Conservation (phyloP, 2,888 invertebrate species). For the Chromoteleia sp. region DNA sequence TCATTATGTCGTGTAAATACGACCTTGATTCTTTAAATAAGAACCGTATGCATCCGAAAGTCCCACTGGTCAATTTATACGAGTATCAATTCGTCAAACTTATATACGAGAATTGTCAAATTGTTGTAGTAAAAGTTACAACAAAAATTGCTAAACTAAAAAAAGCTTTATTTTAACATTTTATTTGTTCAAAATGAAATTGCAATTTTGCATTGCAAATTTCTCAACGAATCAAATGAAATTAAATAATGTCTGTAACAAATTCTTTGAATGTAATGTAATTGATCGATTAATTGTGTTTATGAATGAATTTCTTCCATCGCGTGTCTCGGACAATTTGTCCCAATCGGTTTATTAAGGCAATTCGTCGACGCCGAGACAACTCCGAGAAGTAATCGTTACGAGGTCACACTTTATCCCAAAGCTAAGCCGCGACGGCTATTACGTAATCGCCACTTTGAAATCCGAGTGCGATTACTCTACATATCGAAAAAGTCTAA, state of each 20-base stretch:
- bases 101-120: too few relatives aligned
- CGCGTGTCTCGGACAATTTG: constrained; percentile 20
- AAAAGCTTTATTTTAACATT: too few relatives aligned
- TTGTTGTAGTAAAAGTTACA: too few relatives aligned
- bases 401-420: constrained; percentile 59
- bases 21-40: not conserved
- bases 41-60: not conserved
- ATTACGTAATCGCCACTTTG: constrained; percentile 37
- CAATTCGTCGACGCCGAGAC: constrained; percentile 38
- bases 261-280: not conserved
- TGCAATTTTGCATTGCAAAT: too few relatives aligned
- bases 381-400: constrained; percentile 44
- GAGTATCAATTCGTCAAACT: not conserved
- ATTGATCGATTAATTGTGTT: constrained; percentile 15
- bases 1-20: constrained; percentile 1
- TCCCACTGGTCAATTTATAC: not conserved
- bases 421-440: constrained; percentile 40
- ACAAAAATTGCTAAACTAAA: too few relatives aligned
- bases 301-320: constrained; percentile 33
- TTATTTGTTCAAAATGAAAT: too few relatives aligned
- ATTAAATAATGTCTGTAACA: not conserved
- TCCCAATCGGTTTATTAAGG: constrained; percentile 55
- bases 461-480: constrained; percentile 47
- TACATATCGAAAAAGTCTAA: constrained; percentile 42
- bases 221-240: too few relatives aligned